Base-by-base conservation (phyloP, 2,888 invertebrate genomes). In the Glaucopsyche alexis region DNA sequence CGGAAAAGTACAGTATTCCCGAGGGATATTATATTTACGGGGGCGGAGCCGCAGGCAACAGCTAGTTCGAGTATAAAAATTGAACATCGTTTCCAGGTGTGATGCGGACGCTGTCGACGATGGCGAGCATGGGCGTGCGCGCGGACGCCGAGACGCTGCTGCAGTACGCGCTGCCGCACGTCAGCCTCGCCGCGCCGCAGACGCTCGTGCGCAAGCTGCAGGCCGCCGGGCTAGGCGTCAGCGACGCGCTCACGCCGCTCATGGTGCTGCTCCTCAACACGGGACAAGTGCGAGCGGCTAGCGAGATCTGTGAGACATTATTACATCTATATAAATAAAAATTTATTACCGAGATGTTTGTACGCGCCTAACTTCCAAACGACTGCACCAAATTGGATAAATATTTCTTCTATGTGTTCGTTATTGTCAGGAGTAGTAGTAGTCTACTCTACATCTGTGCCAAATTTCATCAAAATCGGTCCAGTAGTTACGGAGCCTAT, bases 71-170 rank as follows among this genome's bases (percentile, higher is more conserved):
- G n/a, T n/a, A 11, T 29, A 38, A 29, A 14, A 7, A 38, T 29
- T 0, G 49, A 16, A 45, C 71, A 67, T 67, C 49, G 49, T 79
- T 83, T 79, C 42, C 80, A 94, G 94, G 94, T 49, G 85, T 95
- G 75, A 87, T 95, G 78, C 89, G 90, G 49, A 86, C 94, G 0
- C 78, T 96, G 1, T 79, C 87, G 69, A 90, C 89, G 47, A 95
- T 95, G 94, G 78, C 89, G 0, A 79, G 86, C 1, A 88, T 94
- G 82, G 86, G 91, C 0, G 92, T 95, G 0, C 87, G 86, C 29
- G 91, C 94, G 0, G 95, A 95, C 80, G 88, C 89, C 76, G 94
- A 94, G 11, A 95, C 95, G 0, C 82, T 95, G 70, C 81, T 87
- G 45, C 81, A 89, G 1, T 95, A 94, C 79, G 86, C 94, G 0